Evolutionary conservation across 2,797 vertebrate genomes (phyloP), one percentile per base, ranked within the genome.

Genomic region (Gymnoscopelus braueri): DNA sequence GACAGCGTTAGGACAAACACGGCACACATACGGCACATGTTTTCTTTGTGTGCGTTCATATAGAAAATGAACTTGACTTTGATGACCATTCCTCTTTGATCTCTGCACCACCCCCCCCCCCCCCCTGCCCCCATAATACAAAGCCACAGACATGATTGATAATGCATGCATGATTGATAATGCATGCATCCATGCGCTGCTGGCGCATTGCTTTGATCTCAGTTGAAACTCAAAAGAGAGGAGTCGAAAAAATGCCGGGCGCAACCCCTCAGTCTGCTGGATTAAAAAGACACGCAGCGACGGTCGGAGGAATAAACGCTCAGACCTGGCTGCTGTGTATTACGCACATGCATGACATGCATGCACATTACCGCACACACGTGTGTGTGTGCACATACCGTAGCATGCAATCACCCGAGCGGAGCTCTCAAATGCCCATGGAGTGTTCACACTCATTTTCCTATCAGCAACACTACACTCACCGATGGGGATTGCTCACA

Each of bases 121-220:
- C 39, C 39, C 39, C 39, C 2, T 29, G 26, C 7, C 39, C 35
- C 39, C 39, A 8, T 8, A 44, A 44, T 44, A 44, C 82, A 88
- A 87, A 88, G 83, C 77, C 78, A 75, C 69, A 83, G 82, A 79
- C 74, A 71, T 86, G 89, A 89, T 87, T 89, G 89, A 88, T 89
- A 91, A 90, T 86, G 84, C 79, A 88, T 84, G 85, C 85, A 71
- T 86, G 89, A 89, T 87, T 89, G 89, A 88, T 89, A 91, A 90
- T 86, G 84, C 79, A 88, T 84, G 85, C 85, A 74, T 60, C 78
- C 79, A 81, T 79, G 1, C 58, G 71, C 63, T 81, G 81, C 82
- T 71, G 77, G 80, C 80, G 19, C 0, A 14, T 19, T 62, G 80
- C 87, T 91, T 91, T 91, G 85, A 91, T 92, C 85, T 88, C 69